Evolutionary conservation across 2,797 vertebrate species (phyloP), one percentile per base, ranked within the genome.

Genomic region (Scyliorhinus canicula): DNA sequence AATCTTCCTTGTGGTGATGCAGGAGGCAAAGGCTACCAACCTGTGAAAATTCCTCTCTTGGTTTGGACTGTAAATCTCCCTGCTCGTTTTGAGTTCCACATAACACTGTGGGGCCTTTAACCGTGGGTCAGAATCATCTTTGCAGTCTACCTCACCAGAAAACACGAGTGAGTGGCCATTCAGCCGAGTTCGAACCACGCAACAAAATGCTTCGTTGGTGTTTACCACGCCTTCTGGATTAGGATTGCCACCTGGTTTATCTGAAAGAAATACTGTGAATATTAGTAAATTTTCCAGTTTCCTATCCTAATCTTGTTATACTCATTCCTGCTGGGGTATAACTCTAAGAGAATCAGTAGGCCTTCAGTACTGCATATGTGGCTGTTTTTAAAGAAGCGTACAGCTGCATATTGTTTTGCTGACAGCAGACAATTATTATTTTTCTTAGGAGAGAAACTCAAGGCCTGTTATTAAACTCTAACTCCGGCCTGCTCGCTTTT

Each of bases 151-250:
- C 96, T 99, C 98, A 0, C 98, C 98, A 0, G 98, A 98, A 95
- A 99, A 98, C 74, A 99, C 97, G 24, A 99, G 97, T 85, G 96
- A 97, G 95, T 99, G 98, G 91, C 96, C 97, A 0, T 97, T 97
- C 12, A 99, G 97, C 21, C 98, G 98, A 21, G 98, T 98, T 95
- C 98, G 98, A 71, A 99, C 97, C 96, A 99, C 98, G 0, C 98
- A 98, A 97, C 98, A 99, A 97, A 98, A 99, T 60, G 97, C 98
- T 96, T 98, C 98, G 0, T 99, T 99, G 35, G 98, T 99, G 97
- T 99, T 98, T 6, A 99, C 98, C 26, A 98, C 97, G 14, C 98
- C 98, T 0, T 97, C 96, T 0, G 97, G 96, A 95, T 98, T 97
- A 0, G 98, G 98, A 91, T 86, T 95, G 71, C 96, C 95, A 60